Evolutionary conservation across 2,888 invertebrate species (phyloP), one percentile per base, ranked within the genome.

Genomic region (Seira sanloemensis): DNA sequence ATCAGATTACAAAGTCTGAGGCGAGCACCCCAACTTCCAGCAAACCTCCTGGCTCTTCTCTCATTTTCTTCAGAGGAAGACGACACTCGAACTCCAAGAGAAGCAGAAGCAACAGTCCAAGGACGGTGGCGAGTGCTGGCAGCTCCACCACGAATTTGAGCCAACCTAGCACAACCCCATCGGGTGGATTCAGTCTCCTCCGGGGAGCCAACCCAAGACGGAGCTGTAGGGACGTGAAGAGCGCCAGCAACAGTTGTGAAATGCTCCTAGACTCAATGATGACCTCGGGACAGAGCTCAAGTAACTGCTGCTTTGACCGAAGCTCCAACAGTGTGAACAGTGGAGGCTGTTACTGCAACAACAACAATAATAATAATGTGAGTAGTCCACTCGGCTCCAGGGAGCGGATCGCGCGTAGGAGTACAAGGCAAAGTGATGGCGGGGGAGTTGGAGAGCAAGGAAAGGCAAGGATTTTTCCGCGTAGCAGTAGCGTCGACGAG

Each of bases 241-340:
- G 80, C 68, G 86, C 86, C 9, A 87, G 88, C 72, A 89, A 88
- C 85, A 87, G 88, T 77, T 88, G 88, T 68, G 88, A 88, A 86
- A 87, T 88, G 84, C 74, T 87, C 1, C 27, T 81, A 12, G 89
- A 88, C 65, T 67, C 83, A 25, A 72, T 78, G 12, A 77, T 73
- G 46, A 27, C 23, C 16, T 58, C 67, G 7, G n/a, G 9, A 16
- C 18, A 2, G 26, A 27, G 5, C n/a, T 68, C 74, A 7, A n/a
- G n/a, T n/a, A 67, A 21, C 16, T 37, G 67, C 26, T 76, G 67
- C 19, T 78, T 27, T 65, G 46, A 65, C 12, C 16, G 18, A n/a
- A 16, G 73, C 62, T n/a, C 16, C 5, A 19, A 37, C 21, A 18
- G 26, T 26, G 2, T n/a, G n/a, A 67, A 27, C 37, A 16, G 7